Conservation (phyloP, 2,797 vertebrate genomes). For the Myotis planiceps region DNA sequence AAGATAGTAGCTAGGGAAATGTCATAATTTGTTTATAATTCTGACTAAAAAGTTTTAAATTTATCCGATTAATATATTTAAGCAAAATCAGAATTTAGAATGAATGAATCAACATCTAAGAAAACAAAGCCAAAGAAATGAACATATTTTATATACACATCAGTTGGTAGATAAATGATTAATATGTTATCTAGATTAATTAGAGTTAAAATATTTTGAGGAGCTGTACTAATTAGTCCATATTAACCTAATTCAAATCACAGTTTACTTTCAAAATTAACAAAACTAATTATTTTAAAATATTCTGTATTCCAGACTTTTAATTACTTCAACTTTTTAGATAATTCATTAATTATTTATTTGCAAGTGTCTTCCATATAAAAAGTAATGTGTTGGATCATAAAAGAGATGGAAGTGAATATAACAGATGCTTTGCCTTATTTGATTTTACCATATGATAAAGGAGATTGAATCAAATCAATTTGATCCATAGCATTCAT, state of each 20-base stretch:
- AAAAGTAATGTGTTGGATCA: not conserved
- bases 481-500: not conserved
- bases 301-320: not conserved
- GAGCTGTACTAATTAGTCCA: not conserved
- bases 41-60: not conserved
- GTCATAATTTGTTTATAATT: not conserved
- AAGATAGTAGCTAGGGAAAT: not conserved
- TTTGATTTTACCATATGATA: conserved; percentile 3
- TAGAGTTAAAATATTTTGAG: not conserved
- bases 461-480: not conserved
- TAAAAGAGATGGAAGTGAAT: not conserved
- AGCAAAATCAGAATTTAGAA: not conserved
- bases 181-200: not conserved
- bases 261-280: not conserved
- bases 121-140: not conserved
- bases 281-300: not conserved
- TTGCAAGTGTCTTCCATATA: not conserved
- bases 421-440: not conserved
- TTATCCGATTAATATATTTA: conserved; percentile 29
- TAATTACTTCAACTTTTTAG: conserved; percentile 11
- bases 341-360: not conserved
- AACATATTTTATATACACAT: not conserved
- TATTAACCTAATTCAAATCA: conserved; percentile 39
- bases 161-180: not conserved
- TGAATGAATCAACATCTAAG: not conserved